Evolutionary conservation across 2,888 invertebrate genomes (phyloP).

Genomic region (Myopa testacea): DNA sequence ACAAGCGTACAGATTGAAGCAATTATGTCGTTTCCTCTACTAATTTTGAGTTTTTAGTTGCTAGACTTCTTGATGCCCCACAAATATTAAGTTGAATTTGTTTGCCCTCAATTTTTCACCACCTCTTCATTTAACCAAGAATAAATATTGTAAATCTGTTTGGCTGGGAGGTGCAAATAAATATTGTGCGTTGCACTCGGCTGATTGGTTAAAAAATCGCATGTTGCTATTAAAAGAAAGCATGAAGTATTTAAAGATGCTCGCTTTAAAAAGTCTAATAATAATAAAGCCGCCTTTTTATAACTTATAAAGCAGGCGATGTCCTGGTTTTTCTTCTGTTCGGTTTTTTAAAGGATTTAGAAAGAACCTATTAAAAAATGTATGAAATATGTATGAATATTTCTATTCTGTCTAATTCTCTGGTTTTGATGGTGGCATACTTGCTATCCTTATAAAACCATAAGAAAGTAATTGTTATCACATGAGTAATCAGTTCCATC

Average conservation of each 20-base stretch:
- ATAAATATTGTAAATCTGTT: constrained; percentile 1
- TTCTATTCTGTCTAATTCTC: no score
- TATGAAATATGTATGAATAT: no score
- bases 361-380: no score
- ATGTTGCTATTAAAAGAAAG: neutral
- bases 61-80: constrained; percentile 5
- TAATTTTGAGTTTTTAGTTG: neutral
- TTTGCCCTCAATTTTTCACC: no score
- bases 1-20: constrained; percentile 45
- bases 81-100: neutral
- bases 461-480: no score
- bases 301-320: neutral
- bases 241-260: no score
- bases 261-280: neutral
- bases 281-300: neutral
- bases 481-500: no score
- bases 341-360: no score
- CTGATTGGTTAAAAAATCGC: neutral
- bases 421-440: no score
- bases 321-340: no score
- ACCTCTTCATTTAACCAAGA: no score
- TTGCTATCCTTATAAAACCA: neutral
- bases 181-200: constrained; percentile 26
- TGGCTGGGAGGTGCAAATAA: constrained; percentile 4
- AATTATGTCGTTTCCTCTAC: constrained; percentile 12